phyloP scores from a whole-genome alignment of 2,888 invertebrate genomes.

The Drosophila mimica region DNA sequence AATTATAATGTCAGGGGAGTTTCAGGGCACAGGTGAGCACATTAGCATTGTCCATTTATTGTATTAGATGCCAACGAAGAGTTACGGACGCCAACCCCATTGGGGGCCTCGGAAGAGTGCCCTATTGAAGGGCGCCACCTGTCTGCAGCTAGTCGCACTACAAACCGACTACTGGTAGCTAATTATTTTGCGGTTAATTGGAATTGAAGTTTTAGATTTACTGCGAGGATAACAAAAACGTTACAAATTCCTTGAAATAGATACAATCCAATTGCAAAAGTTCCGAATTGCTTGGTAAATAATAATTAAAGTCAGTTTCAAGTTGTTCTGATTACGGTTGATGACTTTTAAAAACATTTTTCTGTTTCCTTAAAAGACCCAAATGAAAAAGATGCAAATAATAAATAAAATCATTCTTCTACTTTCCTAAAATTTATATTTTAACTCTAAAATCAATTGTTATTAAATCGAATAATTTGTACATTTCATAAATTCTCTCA shows the following conservation, averaged over 20 bases:
- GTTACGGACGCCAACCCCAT: constrained; percentile 8
- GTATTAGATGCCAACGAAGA: constrained; percentile 54
- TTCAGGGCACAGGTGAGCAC: constrained; percentile 57
- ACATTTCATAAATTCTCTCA: too few species aligned
- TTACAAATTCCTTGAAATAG: neutral
- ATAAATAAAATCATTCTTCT: too few species aligned
- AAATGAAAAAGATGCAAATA: neutral
- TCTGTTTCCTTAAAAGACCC: neutral
- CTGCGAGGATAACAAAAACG: constrained; percentile 1
- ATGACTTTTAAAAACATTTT: neutral
- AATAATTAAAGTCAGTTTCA: neutral
- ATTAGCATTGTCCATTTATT: constrained; percentile 70
- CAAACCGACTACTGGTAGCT: neutral
- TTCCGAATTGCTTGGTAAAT: neutral
- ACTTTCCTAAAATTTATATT: too few species aligned
- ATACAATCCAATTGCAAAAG: neutral
- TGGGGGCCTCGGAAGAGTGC: neutral
- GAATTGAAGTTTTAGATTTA: constrained; percentile 12
- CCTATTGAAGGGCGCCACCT: constrained; percentile 39
- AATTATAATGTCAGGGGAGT: constrained; percentile 70
- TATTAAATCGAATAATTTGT: too few species aligned
- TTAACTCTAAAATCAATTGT: too few species aligned
- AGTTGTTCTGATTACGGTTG: neutral
- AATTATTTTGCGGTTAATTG: constrained; percentile 21
- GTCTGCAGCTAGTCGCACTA: constrained; percentile 20